Evolutionary conservation across 2,888 invertebrate genomes (phyloP), one percentile per base, ranked within the genome.

Genomic region (Sesia bembeciformis): DNA sequence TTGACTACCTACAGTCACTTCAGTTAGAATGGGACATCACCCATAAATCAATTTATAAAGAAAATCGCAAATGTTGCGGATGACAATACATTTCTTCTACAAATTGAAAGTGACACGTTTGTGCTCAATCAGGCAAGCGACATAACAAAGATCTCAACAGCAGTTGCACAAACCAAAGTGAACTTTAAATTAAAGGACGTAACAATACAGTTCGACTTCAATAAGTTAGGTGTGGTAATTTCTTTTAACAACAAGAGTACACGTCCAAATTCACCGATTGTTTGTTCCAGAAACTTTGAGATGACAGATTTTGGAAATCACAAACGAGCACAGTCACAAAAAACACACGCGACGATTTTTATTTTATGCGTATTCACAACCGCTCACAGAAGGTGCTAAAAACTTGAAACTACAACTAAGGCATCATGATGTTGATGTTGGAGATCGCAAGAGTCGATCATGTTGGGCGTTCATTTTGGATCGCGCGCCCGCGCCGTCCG

Each of bases 401-500:
- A n/a, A 46, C 46, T 46, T 46, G 23, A 7, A 46, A 46, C 46
- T 46, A 46, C 8, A 46, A 46, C 46, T 46, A 46, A 23, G 23
- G 23, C 23, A 23, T 23, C 23, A 23, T 23, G 23, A 23, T 23
- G 23, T 23, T 46, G 8, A 46, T 46, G 4, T 46, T 23, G 46
- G 46, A 72, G 68, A 78, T 79, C 81, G 80, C 78, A 81, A 76
- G 82, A 81, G 82, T 83, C 74, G 76, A 74, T 72, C 78, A 72
- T 71, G 76, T 46, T 74, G 79, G 74, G 71, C 76, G 75, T 70
- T 70, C 74, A 74, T 74, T 70, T 62, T 69, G 73, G 74, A 65
- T 71, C 74, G 84, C 84, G 91, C 90, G 90, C 88, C 90, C 90
- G 90, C 89, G 87, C 81, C 83, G 87, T 86, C 86, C 87, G 89